Base-by-base conservation (phyloP, 2,888 invertebrate genomes). In the Gonocerus acuteangulatus region DNA sequence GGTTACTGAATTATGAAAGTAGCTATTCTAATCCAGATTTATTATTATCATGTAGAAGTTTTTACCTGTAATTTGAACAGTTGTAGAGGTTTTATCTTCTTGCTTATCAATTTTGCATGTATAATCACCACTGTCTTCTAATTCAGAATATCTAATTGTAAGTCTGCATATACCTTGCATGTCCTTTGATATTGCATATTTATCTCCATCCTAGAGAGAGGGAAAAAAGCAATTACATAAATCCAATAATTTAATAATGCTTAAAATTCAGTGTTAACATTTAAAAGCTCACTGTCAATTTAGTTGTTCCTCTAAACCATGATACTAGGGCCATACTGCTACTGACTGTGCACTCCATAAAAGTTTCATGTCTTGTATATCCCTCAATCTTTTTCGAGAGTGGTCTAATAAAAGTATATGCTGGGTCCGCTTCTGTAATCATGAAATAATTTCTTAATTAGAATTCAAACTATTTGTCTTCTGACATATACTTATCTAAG, bases 291-390 rank as follows among this genome's bases (percentile, higher is more conserved):
- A 70, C 70, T 70, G 81, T 78, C 44, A 95, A 72, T 72, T 87
- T 89, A 19, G 79, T 80, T 32, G 86, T 86, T 70, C 83, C 91
- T 73, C 86, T 89, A 77, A 83, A 90, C 95, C 99, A 99, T 54
- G 86, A 83, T n/a, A 99, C 88, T 69, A 87, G 85, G 7, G 97
- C 97, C 75, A 96, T 84, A 69, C 89, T 90, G 73, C 88, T 95
- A 72, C 90, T 95, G 47, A 97, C 88, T 36, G 89, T 84, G 77
- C 97, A 99, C 74, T 97, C 95, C 69, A 99, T 79, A 62, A 85
- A 81, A 1, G 87, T 83, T 73, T 95, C 95, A 74, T 96, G 95
- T 69, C 86, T 84, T 0, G 90, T 87, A 73, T 87, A 95, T 18
- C 96, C 94, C 70, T 90, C 91, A 47, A 86, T 82, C 69, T 85